These are phyloP conservation scores for Chloroceryle inda DNA, from an alignment of 2,797 vertebrate species.

Conservation along the genomic window DNA sequence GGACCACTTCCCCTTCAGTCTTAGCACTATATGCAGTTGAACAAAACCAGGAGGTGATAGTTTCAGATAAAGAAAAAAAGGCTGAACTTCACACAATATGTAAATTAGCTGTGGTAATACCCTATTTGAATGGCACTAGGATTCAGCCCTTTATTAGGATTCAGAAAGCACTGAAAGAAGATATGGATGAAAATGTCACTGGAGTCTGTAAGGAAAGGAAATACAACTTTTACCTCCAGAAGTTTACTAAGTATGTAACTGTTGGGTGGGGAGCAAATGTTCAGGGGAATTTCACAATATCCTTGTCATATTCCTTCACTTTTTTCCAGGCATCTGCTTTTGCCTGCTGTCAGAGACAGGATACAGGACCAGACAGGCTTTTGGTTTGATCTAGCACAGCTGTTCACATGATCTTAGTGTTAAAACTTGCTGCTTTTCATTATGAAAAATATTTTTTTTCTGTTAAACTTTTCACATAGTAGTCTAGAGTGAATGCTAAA, in stretches of 20 bases:
- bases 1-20: not conserved
- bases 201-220: not conserved
- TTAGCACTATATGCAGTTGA: not conserved
- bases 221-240: not conserved
- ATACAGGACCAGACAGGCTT: not conserved
- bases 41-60: not conserved
- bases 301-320: not conserved
- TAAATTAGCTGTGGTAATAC: not conserved
- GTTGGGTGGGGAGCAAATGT: not conserved
- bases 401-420: not conserved
- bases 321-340: slow-evolving; percentile 33
- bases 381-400: slow-evolving; percentile 21
- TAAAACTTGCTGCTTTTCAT: not conserved
- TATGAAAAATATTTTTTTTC: not conserved
- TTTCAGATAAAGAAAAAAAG: not conserved
- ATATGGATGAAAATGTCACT: not conserved
- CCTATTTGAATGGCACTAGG: not conserved
- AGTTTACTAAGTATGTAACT: not conserved
- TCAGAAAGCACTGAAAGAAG: not conserved
- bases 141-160: not conserved
- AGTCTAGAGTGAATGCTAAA: not conserved
- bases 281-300: not conserved
- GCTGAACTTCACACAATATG: not conserved
- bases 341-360: slow-evolving; percentile 36
- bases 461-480: not conserved